Conservation (phyloP, 2,888 invertebrate genomes). For the Drosophila antonietae region DNA sequence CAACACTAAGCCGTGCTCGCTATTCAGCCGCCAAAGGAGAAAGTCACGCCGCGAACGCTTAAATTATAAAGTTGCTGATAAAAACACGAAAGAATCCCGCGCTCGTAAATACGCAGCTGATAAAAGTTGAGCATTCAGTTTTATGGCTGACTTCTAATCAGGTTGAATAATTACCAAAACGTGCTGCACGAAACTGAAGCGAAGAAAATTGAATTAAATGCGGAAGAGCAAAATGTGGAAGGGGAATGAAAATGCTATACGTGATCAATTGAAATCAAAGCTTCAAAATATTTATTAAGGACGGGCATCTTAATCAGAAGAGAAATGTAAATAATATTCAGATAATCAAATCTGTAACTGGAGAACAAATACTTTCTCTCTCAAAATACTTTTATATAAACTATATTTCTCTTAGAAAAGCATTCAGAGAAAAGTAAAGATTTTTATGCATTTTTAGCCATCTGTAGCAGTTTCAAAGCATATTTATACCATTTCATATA, state of each 20-base stretch:
- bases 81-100: conserved; percentile 39
- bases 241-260: neutral
- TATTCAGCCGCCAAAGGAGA: conserved; percentile 2
- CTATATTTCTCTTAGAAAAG: too few relatives aligned
- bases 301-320: too few relatives aligned
- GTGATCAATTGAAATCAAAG: neutral
- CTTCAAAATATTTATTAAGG: too few relatives aligned
- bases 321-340: too few relatives aligned
- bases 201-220: conserved; percentile 6
- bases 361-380: too few relatives aligned
- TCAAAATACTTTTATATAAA: too few relatives aligned
- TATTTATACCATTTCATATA: neutral
- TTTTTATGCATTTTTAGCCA: neutral
- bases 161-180: conserved; percentile 77
- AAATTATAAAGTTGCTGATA: conserved; percentile 67
- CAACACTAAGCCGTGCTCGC: conserved; percentile 38
- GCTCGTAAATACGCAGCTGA: conserved; percentile 57
- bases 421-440: too few relatives aligned
- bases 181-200: conserved; percentile 51
- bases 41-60: conserved; percentile 71
- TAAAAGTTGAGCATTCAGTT: conserved; percentile 66
- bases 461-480: neutral
- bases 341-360: too few relatives aligned
- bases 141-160: conserved; percentile 71
- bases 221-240: neutral